Base-by-base conservation (phyloP, 2,888 invertebrate genomes). In the Sclerodermus sp. region DNA sequence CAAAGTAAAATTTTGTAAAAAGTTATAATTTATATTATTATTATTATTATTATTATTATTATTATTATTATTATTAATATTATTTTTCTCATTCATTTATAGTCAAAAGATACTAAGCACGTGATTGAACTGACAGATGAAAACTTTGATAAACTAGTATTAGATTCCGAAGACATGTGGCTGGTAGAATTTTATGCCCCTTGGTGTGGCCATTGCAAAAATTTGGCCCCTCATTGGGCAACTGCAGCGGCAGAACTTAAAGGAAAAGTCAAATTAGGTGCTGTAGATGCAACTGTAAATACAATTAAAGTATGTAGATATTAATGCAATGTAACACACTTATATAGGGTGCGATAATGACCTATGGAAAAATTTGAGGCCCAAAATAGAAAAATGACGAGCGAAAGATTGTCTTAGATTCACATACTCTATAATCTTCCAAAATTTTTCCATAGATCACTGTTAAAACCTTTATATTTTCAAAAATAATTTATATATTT, bases 161-260 rank as follows among this genome's bases (percentile, higher is more conserved):
- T 97, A 63, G 84, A 93, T 64, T 95, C 95, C 42, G 93, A 97
- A 13, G 97, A 98, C 72, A 84, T 96, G 78, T 98, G 97, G 96
- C 80, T 99, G 63, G 95, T 99, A 1, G 97, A 98, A 80, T 98
- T 99, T 84, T 98, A 87, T 79, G 98, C 98, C 5, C 93, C 93
- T 0, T 96, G 96, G 91, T 96, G 96, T 78, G 95, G 96, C 4
- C 96, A 96, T 79, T 96, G 96, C 81, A 97, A 98, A 81, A 95
- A 90, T 75, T 82, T 99, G 46, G 97, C 91, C 47, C 98, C 98
- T 0, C 92, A 96, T 60, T 99, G 97, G 97, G 91, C 91, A 10
- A 87, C 90, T 72, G 99, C 99, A 1, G 98, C 99, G 14, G 82
- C 88, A 3, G 90, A 96, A 76, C 85, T 99, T 15, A 96, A 95